These are phyloP conservation scores for Cynopterus brachyotis DNA, from an alignment of 2,113 vertebrate genomes.

Conservation along the genomic window DNA sequence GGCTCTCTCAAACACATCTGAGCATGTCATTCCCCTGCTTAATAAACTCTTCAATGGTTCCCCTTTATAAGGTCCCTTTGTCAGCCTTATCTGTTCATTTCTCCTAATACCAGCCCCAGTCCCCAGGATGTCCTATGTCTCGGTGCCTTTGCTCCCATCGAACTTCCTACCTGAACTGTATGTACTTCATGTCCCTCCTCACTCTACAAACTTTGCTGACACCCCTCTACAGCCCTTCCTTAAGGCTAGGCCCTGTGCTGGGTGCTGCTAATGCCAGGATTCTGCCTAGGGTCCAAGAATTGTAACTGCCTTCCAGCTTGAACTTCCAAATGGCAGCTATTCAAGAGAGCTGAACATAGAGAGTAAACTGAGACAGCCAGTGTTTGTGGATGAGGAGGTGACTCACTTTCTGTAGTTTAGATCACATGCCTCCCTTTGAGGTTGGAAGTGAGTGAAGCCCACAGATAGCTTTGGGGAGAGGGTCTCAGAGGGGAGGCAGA, in stretches of 20 bases:
- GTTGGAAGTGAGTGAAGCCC: background rate
- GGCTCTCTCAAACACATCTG: background rate
- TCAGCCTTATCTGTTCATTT: background rate
- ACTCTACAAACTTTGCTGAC: background rate
- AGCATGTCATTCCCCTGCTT: background rate
- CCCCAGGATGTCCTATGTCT: background rate
- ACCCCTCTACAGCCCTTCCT: background rate
- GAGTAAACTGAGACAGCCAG: conserved; percentile 28
- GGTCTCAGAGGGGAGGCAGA: background rate
- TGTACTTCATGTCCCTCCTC: background rate
- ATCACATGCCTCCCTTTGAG: background rate
- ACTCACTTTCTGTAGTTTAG: conserved; percentile 10
- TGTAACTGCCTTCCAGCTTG: conserved; percentile 11
- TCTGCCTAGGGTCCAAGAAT: background rate
- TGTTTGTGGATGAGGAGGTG: background rate
- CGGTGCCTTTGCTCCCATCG: conserved; percentile 1
- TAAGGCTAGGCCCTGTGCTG: background rate
- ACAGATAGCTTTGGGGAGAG: background rate
- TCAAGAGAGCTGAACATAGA: background rate
- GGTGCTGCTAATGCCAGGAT: background rate
- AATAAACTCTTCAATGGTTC: background rate
- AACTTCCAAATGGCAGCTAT: conserved; percentile 22
- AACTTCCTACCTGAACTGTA: background rate
- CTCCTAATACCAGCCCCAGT: background rate
- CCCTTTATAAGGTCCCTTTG: background rate